Percentiles rank a stretch among this genome's conserved stretches.
These are phyloP conservation scores for Synanthedon tipuliformis DNA, from an alignment of 2,888 invertebrate species.

Conservation along the genomic window DNA sequence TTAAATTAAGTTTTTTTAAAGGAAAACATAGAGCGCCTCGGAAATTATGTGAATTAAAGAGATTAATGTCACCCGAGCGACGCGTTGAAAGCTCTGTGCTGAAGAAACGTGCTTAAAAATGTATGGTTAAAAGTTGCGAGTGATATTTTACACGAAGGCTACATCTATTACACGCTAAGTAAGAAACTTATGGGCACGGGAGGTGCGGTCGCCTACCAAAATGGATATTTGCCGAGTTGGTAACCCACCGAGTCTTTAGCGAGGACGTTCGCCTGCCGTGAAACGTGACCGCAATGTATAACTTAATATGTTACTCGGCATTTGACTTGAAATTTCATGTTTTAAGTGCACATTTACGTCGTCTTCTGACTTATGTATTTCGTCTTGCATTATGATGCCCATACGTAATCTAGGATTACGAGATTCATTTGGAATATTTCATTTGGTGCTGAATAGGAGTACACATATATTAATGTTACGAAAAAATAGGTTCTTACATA, in stretches of 20 bases:
- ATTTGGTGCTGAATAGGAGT: no score
- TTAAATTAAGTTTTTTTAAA: background rate
- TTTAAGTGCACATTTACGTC: no score
- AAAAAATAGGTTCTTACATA: no score
- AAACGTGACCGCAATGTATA: constrained; percentile 31
- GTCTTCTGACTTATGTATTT: no score
- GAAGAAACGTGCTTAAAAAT: background rate
- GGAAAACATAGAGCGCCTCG: background rate
- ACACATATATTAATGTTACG: no score
- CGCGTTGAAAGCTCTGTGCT: background rate
- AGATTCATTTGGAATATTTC: no score
- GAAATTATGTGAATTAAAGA: background rate
- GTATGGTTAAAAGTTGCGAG: constrained; percentile 1
- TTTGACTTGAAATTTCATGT: no score
- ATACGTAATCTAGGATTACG: no score
- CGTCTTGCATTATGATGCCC: no score
- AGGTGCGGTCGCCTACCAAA: constrained; percentile 18
- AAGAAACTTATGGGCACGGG: constrained; percentile 13
- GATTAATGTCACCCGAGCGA: background rate
- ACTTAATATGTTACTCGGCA: constrained; percentile 8
- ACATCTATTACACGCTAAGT: constrained; percentile 13
- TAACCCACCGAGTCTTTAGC: constrained; percentile 16
- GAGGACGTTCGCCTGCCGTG: constrained; percentile 10
- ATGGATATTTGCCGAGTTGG: constrained; percentile 35
- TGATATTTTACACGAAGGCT: constrained; percentile 5